Evolutionary conservation across 2,797 vertebrate species (phyloP).

Genomic region (Artibeus lituratus): DNA sequence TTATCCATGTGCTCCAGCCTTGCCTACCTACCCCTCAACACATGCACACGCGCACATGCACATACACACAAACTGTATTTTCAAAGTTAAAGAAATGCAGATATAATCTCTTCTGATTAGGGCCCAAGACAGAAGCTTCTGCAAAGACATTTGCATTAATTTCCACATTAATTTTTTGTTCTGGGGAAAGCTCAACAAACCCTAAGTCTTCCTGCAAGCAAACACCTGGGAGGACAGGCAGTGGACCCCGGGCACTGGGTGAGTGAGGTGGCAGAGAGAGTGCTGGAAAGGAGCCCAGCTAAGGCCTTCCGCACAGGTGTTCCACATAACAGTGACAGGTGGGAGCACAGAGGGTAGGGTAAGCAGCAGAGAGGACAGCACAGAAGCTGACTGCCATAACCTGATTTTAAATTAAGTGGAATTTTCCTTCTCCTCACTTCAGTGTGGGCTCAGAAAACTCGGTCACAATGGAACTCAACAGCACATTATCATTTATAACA

Average conservation of each 20-base stretch:
- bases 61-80: not conserved
- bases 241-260: not conserved
- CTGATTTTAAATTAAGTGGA: slow-evolving; percentile 64
- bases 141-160: slow-evolving; percentile 47
- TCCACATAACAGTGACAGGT: slow-evolving; percentile 58
- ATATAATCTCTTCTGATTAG: slow-evolving; percentile 14
- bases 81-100: slow-evolving; percentile 45
- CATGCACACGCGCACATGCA: not conserved
- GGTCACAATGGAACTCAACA: not conserved
- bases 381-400: slow-evolving; percentile 17
- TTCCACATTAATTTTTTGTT: slow-evolving; percentile 34
- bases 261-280: not conserved
- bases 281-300: not conserved
- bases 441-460: not conserved
- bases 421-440: slow-evolving; percentile 60
- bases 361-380: not conserved
- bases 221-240: slow-evolving; percentile 10
- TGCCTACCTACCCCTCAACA: too few species aligned
- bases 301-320: slow-evolving; percentile 56
- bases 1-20: not conserved
- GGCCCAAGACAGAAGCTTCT: slow-evolving; percentile 28
- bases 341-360: slow-evolving; percentile 40
- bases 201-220: slow-evolving; percentile 11
- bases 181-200: slow-evolving; percentile 36
- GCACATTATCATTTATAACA: not conserved